Evolutionary conservation across 2,113 vertebrate species (phyloP), one percentile per base, ranked within the genome.

Genomic region (Hypomesus transpacificus): DNA sequence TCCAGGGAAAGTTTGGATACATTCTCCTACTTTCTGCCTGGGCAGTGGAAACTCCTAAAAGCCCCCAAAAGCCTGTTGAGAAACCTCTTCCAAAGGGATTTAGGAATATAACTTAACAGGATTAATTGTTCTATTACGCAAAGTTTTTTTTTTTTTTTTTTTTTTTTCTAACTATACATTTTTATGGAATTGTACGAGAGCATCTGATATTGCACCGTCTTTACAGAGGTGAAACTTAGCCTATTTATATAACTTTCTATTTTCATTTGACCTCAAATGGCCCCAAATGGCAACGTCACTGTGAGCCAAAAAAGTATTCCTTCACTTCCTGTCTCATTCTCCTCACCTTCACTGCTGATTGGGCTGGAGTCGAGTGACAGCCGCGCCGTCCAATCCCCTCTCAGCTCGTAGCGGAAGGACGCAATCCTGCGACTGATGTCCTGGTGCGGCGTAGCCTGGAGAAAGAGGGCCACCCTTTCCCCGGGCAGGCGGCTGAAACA

Each of bases 361-460:
- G 84, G 84, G 62, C 84, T 84, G 0, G 91, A 84, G 31, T 94
- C 92, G 67, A 92, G 85, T 0, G 91, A 90, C 28, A 93, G 81
- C 8, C 82, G 91, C 0, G 89, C 89, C 0, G 84, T 87, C 92
- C 93, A 87, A 75, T 94, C 94, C 1, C 93, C 94, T 4, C 91
- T 90, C 83, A 96, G 88, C 77, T 96, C 94, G 0, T 96, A 97
- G 75, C 93, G 93, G 83, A 97, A 95, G 63, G 95, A 91, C 0
- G 96, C 95, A 2, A 95, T 95, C 73, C 94, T 91, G 63, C 94
- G 89, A 88, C 96, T 98, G 90, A 96, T 95, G 91, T 97, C 95
- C n/a, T 84, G 92, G 64, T 97, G 95, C 0, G 91, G 93, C 0
- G 95, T 94, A 24, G 96, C 94, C 76, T 96, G 96, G 69, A 98